Conservation (phyloP, 2,113 vertebrate species). For the Parus major region DNA sequence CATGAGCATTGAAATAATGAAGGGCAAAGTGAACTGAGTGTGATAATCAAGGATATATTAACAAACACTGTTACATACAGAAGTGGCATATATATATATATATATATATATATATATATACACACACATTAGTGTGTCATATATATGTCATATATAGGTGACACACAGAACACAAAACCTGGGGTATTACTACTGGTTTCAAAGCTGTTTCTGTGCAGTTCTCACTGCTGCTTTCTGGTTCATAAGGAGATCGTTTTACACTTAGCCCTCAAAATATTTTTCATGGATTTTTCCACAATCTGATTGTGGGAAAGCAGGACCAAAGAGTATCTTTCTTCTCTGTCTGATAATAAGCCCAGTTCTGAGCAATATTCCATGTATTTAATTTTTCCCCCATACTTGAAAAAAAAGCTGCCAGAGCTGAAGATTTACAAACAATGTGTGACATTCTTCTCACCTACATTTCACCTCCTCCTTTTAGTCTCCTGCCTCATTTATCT, state of each 20-base stretch:
- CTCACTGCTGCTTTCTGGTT: not conserved
- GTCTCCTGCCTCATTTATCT: not conserved
- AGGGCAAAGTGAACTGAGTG: not conserved
- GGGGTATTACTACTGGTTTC: not conserved
- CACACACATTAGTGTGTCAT: no score
- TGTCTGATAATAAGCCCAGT: not conserved
- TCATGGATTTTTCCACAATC: not conserved
- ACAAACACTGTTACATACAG: not conserved
- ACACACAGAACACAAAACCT: accelerated
- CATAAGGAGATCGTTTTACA: not conserved
- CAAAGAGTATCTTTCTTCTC: not conserved
- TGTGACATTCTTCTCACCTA: not conserved
- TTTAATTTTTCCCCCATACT: not conserved
- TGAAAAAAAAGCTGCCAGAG: not conserved
- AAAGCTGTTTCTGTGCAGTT: not conserved
- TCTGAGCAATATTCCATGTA: not conserved
- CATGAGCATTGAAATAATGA: not conserved
- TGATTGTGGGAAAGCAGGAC: not conserved
- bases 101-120: no score
- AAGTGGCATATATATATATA: no score
- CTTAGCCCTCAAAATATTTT: not conserved
- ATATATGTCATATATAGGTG: no score
- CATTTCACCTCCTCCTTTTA: not conserved
- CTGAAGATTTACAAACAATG: not conserved
- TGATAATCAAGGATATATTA: not conserved